Evolutionary conservation across 2,797 vertebrate species (phyloP).

Genomic region (Galaxias olidus): DNA sequence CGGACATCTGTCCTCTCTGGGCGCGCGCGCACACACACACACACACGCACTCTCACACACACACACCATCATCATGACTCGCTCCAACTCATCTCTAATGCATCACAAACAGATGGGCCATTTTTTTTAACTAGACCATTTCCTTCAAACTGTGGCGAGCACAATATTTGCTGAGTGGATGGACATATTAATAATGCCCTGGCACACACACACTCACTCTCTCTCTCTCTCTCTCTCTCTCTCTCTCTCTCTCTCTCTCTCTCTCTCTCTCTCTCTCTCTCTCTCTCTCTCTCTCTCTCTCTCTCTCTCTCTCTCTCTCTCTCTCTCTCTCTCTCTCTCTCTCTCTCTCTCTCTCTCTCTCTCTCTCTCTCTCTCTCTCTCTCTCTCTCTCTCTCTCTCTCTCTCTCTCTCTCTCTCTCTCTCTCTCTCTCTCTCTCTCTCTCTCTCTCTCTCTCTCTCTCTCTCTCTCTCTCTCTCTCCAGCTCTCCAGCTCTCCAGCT

Average conservation of each 20-base stretch:
- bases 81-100: slow-evolving; percentile 48
- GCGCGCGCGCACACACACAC: not conserved
- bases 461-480: not conserved
- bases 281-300: slow-evolving; percentile 1
- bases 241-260: not conserved
- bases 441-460: not conserved
- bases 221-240: not conserved
- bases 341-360: not conserved
- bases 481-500: not conserved
- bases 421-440: not conserved
- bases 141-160: not conserved
- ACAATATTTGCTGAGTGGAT: not conserved
- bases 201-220: slow-evolving; percentile 2
- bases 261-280: no score
- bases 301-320: not conserved
- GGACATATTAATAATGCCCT: not conserved
- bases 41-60: slow-evolving; percentile 20
- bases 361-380: not conserved
- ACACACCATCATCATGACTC: slow-evolving; percentile 28
- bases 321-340: not conserved
- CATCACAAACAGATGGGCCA: slow-evolving; percentile 48
- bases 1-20: slow-evolving; percentile 2
- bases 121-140: slow-evolving; percentile 25
- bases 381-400: not conserved
- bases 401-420: not conserved